These are phyloP conservation scores for Caenorhabditis wallacei DNA, from an alignment of 2,888 invertebrate species.

Conservation along the genomic window DNA sequence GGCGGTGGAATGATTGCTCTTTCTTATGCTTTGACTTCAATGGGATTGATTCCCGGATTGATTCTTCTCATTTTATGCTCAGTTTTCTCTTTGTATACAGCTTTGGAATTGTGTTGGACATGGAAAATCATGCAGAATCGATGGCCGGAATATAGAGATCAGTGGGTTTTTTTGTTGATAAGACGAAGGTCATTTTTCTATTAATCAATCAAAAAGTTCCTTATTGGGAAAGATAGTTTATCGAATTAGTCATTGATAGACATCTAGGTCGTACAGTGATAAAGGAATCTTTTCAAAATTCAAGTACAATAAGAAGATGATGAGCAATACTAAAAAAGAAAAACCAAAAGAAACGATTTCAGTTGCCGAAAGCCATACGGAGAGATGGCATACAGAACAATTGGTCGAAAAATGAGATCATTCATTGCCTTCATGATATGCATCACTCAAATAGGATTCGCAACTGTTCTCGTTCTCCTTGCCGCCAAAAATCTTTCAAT, in stretches of 20 bases:
- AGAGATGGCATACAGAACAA: constrained; percentile 70
- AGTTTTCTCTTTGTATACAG: constrained; percentile 60
- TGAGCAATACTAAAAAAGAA: background rate
- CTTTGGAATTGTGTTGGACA: constrained; percentile 61
- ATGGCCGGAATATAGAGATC: constrained; percentile 67
- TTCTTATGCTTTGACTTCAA: constrained; percentile 61
- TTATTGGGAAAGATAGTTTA: background rate
- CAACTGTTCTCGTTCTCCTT: constrained; percentile 65
- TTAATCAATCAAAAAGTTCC: constrained; percentile 23
- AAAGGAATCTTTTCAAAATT: too few relatives aligned
- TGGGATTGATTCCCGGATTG: constrained; percentile 62
- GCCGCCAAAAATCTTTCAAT: constrained; percentile 71
- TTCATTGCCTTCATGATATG: constrained; percentile 66
- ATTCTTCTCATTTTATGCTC: constrained; percentile 58
- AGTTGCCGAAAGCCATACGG: constrained; percentile 71
- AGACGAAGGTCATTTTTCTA: background rate
- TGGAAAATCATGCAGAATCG: constrained; percentile 72
- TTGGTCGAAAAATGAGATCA: constrained; percentile 63
- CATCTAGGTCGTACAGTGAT: too few relatives aligned
- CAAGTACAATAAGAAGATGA: too few relatives aligned
- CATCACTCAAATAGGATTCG: constrained; percentile 70
- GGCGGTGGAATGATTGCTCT: constrained; percentile 72
- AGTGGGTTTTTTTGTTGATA: constrained; percentile 39
- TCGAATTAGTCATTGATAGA: too few relatives aligned
- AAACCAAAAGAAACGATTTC: constrained; percentile 10